phyloP scores from a whole-genome alignment of 2,888 invertebrate genomes.

The Torymus tubicola region DNA sequence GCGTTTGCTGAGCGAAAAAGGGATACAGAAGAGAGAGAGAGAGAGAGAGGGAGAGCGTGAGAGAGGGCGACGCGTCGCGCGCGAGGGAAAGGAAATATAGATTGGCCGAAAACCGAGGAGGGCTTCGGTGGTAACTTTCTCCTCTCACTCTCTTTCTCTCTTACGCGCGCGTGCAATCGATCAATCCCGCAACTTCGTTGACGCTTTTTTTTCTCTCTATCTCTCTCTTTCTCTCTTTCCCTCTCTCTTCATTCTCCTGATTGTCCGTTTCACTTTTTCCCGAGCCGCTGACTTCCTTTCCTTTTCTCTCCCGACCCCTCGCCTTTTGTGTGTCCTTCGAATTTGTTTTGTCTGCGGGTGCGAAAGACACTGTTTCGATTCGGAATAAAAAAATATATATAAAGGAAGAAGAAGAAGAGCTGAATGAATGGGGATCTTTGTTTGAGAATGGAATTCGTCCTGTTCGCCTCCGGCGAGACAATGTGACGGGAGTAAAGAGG shows the following conservation, averaged over 20 bases:
- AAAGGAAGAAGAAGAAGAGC: not conserved
- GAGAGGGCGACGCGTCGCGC: no score
- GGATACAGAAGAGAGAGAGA: not conserved
- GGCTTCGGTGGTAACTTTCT: slow-evolving; percentile 17
- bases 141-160: no score
- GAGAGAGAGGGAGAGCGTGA: no score
- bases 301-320: not conserved
- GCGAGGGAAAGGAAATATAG: slow-evolving; percentile 18
- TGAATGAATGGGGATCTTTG: slow-evolving; percentile 8
- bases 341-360: slow-evolving; percentile 34
- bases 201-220: slow-evolving; percentile 16
- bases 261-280: slow-evolving; percentile 14
- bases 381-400: not conserved
- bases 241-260: slow-evolving; percentile 1
- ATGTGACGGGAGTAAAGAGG: not conserved
- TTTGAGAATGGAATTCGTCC: not conserved
- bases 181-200: slow-evolving; percentile 28
- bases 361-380: not conserved
- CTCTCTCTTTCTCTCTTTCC: no score
- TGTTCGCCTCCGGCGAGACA: not conserved
- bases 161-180: not conserved
- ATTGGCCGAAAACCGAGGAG: slow-evolving; percentile 15
- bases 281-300: not conserved
- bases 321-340: not conserved
- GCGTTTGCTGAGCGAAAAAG: slow-evolving; percentile 12